phyloP scores from a whole-genome alignment of 2,797 vertebrate genomes.

The Iguana delicatissima region DNA sequence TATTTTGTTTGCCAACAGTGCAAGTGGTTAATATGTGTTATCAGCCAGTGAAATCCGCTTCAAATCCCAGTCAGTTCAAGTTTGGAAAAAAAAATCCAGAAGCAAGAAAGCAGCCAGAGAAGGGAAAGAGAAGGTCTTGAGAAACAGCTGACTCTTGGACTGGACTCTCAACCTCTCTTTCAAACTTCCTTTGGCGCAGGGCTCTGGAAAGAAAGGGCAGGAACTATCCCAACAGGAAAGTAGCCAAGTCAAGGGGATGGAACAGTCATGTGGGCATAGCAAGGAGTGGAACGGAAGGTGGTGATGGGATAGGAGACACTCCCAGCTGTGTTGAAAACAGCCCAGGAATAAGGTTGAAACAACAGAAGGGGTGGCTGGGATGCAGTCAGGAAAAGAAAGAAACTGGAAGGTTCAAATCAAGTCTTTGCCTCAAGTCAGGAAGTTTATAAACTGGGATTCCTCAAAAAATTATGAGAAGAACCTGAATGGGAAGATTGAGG shows the following conservation, averaged over 20 bases:
- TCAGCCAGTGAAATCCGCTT: neutral
- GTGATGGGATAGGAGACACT: neutral
- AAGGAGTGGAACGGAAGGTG: neutral
- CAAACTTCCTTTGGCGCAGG: slow-evolving; percentile 7
- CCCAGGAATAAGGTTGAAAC: neutral
- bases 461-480: neutral
- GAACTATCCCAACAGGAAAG: neutral
- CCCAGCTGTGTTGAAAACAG: neutral
- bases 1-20: neutral
- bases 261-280: neutral
- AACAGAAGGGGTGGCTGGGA: neutral
- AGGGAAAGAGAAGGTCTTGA: slow-evolving; percentile 29
- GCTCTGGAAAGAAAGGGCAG: slow-evolving; percentile 48
- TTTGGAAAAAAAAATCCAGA: neutral
- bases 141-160: slow-evolving; percentile 28
- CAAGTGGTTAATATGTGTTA: neutral
- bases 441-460: neutral
- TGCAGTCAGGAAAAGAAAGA: neutral
- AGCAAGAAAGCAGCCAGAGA: slow-evolving; percentile 44
- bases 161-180: neutral
- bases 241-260: slow-evolving; percentile 1
- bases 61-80: neutral
- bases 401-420: neutral
- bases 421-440: neutral
- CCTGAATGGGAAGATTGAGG: neutral